Base-by-base conservation (phyloP, 1,140 invertebrate genomes). In the Psilanteris sp. region DNA sequence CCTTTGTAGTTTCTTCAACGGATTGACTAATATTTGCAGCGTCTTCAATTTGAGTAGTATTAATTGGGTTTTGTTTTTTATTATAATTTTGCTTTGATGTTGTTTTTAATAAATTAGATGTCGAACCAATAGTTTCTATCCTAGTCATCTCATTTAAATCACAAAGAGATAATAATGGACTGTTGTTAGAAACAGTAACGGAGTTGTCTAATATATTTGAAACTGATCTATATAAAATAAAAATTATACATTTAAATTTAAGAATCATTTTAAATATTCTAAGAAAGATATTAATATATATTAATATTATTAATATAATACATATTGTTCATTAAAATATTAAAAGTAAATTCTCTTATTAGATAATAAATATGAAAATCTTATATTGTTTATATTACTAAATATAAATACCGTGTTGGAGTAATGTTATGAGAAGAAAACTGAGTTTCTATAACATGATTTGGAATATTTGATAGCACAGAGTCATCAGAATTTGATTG, bases 121-220 rank as follows among this genome's bases (percentile, higher is more conserved):
- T 54, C 14, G 85, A 83, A 37, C 59, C 77, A 22, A 82, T 64
- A 13, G 66, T 29, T 57, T 75, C 78, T 29, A 81, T 79, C 41
- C 73, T 55, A 18, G 76, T 29, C 4, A 83, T 48, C 10, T 87
- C 78, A 41, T 68, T 68, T 27, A 84, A 43, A 24, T 86, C 77
- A 24, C 79, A 82, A 18, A 83, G 68, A 14, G 82, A 71, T 10
- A 82, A 37, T 10, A 85, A 74, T 41, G 83, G 82, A 75, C 57
- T 77, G 15, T 44, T 46, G 26, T 54, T 82, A 1, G 64, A 15
- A 24, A 26, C 8, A 10, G 31, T 73, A 34, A 41, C 31, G n/a
- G 66, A 24, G 34, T 55, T 78, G 10, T 70, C 64, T 36, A 83
- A 55, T 10, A 77, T 24, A 72, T 70, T 86, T 27, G 81, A 54